A percentile compares a stretch with the other conserved stretches of the same genome.
These are phyloP conservation scores for Glaucomys volans DNA, from an alignment of 2,113 vertebrate genomes.

Conservation along the genomic window DNA sequence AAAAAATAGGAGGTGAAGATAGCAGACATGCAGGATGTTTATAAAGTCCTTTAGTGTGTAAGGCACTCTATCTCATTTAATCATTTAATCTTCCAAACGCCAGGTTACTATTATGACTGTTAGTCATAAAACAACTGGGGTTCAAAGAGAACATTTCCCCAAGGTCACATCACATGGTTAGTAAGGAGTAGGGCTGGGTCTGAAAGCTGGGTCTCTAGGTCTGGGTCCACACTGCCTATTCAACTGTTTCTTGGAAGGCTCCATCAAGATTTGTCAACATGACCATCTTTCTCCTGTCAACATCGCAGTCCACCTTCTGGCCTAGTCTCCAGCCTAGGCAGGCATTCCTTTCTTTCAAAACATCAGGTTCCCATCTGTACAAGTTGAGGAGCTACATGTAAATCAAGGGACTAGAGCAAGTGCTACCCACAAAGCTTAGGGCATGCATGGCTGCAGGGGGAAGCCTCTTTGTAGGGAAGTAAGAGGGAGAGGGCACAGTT, in stretches of 20 bases:
- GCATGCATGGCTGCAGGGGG: background rate
- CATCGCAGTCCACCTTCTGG: background rate
- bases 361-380: background rate
- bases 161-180: background rate
- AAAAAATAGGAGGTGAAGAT: background rate
- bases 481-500: background rate
- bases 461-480: background rate
- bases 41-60: background rate
- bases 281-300: background rate
- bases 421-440: background rate
- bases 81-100: background rate
- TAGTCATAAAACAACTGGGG: background rate
- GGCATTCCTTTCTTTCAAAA: constrained; percentile 33
- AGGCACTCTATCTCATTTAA: background rate
- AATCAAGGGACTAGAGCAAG: background rate
- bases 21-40: background rate
- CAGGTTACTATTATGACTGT: background rate
- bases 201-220: background rate
- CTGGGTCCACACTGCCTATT: background rate
- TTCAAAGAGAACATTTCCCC: background rate
- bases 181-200: background rate
- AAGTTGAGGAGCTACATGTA: background rate
- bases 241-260: background rate
- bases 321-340: background rate
- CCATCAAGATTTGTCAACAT: background rate